Conservation (phyloP, 2,797 vertebrate species). For the Pyrocephalus nanus region DNA sequence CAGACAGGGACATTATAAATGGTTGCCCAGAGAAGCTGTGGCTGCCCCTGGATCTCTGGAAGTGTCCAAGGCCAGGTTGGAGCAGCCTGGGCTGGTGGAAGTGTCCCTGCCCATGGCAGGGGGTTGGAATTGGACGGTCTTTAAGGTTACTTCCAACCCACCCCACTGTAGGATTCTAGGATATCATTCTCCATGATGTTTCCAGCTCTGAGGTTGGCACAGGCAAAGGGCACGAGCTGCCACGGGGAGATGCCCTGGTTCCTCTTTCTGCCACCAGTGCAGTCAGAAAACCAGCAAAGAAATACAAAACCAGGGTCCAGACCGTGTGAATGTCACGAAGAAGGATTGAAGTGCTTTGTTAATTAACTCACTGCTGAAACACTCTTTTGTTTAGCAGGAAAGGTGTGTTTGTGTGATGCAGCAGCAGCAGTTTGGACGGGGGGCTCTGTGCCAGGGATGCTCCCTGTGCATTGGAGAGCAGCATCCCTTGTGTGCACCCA, state of each 20-base stretch:
- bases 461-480: neutral
- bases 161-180: too few species aligned
- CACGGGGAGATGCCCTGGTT: neutral
- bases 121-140: neutral
- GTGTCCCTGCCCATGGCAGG: neutral
- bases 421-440: neutral
- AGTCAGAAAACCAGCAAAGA: neutral
- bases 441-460: neutral
- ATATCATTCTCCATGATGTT: neutral
- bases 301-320: neutral
- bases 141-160: neutral
- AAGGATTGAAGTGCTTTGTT: neutral
- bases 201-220: neutral
- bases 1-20: neutral
- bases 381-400: neutral
- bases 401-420: neutral
- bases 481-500: too few species aligned
- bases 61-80: neutral
- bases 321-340: neutral
- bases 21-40: too few species aligned
- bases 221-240: neutral
- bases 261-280: neutral
- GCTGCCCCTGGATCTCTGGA: neutral
- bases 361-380: neutral
- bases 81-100: rapidly evolving